These are phyloP conservation scores for Myanophis thanlyinensis DNA, from an alignment of 2,113 vertebrate genomes.

Conservation along the genomic window DNA sequence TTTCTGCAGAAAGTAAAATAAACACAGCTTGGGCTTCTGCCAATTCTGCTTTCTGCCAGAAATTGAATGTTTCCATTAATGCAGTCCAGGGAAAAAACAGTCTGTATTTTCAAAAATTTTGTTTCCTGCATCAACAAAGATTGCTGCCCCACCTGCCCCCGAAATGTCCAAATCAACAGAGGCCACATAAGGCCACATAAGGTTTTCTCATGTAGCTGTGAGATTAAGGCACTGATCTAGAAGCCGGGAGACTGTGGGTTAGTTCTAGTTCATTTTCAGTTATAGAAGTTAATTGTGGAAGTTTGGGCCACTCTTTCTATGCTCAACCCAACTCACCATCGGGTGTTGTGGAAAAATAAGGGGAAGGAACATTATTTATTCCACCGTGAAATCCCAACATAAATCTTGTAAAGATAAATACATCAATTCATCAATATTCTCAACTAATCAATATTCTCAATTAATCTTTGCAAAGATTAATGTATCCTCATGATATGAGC, in stretches of 20 bases:
- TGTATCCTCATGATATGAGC: background rate
- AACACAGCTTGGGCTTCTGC: constrained; percentile 38
- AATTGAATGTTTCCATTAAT: constrained; percentile 32
- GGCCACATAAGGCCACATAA: background rate
- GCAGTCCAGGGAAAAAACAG: constrained; percentile 23
- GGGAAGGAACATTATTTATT: background rate
- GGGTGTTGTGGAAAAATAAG: background rate
- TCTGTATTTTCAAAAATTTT: background rate
- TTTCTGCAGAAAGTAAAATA: constrained; percentile 48
- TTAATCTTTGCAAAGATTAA: background rate
- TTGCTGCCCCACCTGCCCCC: background rate
- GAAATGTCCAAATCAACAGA: background rate
- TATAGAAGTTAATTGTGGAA: background rate
- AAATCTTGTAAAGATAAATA: background rate
- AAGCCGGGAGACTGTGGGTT: background rate
- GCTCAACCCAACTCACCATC: background rate
- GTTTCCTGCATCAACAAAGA: background rate
- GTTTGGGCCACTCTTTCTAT: background rate
- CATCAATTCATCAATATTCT: background rate
- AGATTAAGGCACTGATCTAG: background rate
- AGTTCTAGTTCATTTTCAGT: background rate
- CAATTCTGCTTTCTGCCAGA: constrained; percentile 40
- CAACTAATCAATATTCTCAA: background rate
- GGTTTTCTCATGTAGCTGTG: background rate
- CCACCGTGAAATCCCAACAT: background rate